Evolutionary conservation across 35 echinoderm and acorn worm genomes (phyloP), one percentile per base, ranked within the genome.

Genomic region (Apostichopus californicus): DNA sequence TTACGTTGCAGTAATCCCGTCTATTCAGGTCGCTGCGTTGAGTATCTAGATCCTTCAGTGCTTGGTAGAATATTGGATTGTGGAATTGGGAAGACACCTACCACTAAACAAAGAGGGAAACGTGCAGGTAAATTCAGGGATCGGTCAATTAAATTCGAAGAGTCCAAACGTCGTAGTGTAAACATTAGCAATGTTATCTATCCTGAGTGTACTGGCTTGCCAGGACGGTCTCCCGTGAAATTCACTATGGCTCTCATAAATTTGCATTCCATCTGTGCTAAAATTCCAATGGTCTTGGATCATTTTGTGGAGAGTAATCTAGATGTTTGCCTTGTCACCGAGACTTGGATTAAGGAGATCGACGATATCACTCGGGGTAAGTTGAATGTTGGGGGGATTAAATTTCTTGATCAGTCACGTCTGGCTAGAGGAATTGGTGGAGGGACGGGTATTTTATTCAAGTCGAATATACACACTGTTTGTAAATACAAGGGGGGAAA

Each of bases 361-460:
- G 81, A 86, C 13, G 81, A 86, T 86, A 22, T 86, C 81, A 57
- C 81, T 22, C 53, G 80, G 81, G 81, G 81, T 86, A 86, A 86
- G 52, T 22, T 86, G 12, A 86, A 86, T 61, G 17, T 61, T 57
- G 57, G 12, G 20, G 81, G 54, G 54, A 86, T 86, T 8, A 86
- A 13, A 18, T 86, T 86, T 86, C 81, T 86, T 56, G 81, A 86
- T 86, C 81, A 86, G 57, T 54, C 52, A 9, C 53, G 52, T 11
- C 14, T 61, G 5, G 54, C 57, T 4, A 56, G 81, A 12, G 81
- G 56, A 56, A 57, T 61, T 56, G 81, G 81, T 5, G 81, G 81
- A 17, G 81, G 81, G 52, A 86, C 81, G 8, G 81, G 53, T 15
- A 86, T 86, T 86, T 54, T 86, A 56, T 86, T 54, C 57, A 57